These are phyloP conservation scores for Hystrix cristata DNA, from an alignment of 2,113 vertebrate species.

Conservation along the genomic window DNA sequence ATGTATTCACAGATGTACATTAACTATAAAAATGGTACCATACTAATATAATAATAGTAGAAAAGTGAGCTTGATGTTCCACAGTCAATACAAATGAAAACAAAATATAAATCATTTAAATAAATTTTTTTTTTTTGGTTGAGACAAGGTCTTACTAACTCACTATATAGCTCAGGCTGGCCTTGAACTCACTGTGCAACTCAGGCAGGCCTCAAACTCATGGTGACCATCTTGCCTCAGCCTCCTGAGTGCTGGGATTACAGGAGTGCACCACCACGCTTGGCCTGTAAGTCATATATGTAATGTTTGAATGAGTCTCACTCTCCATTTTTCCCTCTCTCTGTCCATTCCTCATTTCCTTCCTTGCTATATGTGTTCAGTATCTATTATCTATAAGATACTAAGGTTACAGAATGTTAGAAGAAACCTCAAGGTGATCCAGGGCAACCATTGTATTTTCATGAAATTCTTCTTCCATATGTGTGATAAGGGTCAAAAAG, in stretches of 20 bases:
- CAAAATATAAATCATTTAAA: background rate
- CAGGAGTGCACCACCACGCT: no score
- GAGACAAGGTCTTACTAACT: no score
- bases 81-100: background rate
- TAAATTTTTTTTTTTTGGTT: background rate
- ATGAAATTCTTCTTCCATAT: background rate
- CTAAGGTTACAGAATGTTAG: background rate
- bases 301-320: no score
- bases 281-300: no score
- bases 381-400: background rate
- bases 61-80: background rate
- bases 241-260: no score
- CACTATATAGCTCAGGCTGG: no score
- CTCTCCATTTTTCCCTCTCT: background rate
- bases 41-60: background rate
- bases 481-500: background rate
- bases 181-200: no score
- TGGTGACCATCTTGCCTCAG: no score
- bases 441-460: background rate
- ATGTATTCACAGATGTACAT: background rate
- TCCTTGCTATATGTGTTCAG: background rate
- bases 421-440: background rate
- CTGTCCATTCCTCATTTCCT: background rate
- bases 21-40: background rate
- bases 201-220: no score